Percentiles rank a stretch among this genome's conserved stretches.
phyloP scores from a whole-genome alignment of 1,140 invertebrate species.

The Nylanderia fulva region DNA sequence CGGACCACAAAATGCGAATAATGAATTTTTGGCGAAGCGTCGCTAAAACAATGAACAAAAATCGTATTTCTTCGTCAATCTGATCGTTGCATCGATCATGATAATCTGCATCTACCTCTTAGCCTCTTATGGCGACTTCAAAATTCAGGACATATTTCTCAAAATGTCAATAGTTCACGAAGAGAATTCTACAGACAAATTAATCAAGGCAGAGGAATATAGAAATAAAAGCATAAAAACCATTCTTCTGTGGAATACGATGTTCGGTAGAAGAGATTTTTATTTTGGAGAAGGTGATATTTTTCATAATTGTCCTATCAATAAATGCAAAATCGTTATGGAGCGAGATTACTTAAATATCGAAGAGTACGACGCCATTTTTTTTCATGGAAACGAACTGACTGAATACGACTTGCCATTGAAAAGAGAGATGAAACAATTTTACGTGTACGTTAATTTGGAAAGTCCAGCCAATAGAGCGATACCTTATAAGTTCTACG shows the following conservation, averaged over 20 bases:
- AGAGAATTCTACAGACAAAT: background rate
- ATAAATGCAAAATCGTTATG: conserved; percentile 71
- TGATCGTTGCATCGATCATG: conserved; percentile 22
- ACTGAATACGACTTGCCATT: conserved; percentile 60
- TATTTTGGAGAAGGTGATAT: conserved; percentile 74
- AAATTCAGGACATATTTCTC: background rate
- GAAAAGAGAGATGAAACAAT: conserved; percentile 60
- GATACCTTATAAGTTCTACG: conserved; percentile 63
- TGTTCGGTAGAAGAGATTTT: conserved; percentile 74
- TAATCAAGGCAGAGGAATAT: background rate
- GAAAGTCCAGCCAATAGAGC: conserved; percentile 76
- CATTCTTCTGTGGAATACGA: conserved; percentile 77
- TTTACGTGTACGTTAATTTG: conserved; percentile 78
- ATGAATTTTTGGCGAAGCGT: background rate
- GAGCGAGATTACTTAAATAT: conserved; percentile 27
- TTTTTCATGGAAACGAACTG: conserved; percentile 77
- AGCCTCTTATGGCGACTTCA: conserved; percentile 12
- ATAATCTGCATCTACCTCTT: conserved; percentile 41
- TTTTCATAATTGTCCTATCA: conserved; percentile 68
- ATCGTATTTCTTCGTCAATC: conserved; percentile 13
- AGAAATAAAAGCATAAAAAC: conserved; percentile 52
- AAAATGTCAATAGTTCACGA: background rate
- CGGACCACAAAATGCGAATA: background rate
- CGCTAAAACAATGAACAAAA: conserved; percentile 28
- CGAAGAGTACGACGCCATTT: conserved; percentile 74